Evolutionary conservation across 2,888 invertebrate genomes (phyloP).

Genomic region (Nomada hirtipes): DNA sequence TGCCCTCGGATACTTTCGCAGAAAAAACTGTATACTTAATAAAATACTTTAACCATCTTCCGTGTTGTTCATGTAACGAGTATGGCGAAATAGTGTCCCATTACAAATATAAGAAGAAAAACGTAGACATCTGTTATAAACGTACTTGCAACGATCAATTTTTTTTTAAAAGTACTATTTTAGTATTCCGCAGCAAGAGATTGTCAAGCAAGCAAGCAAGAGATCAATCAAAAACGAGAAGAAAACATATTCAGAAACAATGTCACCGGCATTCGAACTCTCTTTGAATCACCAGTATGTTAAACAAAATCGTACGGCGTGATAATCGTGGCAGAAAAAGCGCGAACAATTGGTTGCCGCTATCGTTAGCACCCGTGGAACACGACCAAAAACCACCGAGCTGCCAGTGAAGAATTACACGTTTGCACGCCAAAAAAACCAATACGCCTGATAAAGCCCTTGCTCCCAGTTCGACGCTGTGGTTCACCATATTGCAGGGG

Average conservation of each 20-base stretch:
- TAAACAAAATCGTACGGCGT: not conserved
- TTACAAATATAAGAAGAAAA: not conserved
- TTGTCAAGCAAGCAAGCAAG: too few species aligned
- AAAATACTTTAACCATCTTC: conserved; percentile 29
- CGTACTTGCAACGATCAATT: not conserved
- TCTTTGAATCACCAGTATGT: too few species aligned
- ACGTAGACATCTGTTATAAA: not conserved
- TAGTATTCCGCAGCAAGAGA: not conserved
- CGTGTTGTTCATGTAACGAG: conserved; percentile 25
- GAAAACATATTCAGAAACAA: too few species aligned
- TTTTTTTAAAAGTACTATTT: not conserved
- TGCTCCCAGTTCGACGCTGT: not conserved
- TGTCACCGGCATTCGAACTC: too few species aligned
- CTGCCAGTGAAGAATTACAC: not conserved
- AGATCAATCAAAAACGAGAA: too few species aligned
- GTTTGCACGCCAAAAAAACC: not conserved
- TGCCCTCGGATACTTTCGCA: conserved; percentile 33
- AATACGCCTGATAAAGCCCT: conserved; percentile 21
- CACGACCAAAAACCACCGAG: not conserved
- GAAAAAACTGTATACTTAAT: conserved; percentile 34
- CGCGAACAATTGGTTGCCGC: not conserved
- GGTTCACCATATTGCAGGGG: conserved; percentile 3
- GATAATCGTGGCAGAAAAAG: not conserved
- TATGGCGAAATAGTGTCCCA: not conserved
- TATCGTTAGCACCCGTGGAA: conserved; percentile 1